Evolutionary conservation across 2,113 vertebrate genomes (phyloP).

Genomic region (Bostrychus sinensis): DNA sequence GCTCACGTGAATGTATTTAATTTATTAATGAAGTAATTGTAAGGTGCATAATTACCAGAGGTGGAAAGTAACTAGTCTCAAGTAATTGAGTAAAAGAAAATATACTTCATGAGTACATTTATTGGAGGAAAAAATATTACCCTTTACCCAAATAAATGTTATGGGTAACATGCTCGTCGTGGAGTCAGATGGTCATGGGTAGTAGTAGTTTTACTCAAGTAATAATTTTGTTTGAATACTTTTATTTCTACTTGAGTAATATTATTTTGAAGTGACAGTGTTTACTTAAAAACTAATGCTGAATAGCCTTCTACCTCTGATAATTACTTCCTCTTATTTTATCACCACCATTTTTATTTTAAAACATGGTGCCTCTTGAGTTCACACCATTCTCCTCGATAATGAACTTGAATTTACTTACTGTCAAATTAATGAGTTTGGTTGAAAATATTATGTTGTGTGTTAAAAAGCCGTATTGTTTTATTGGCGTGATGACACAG

Average conservation of each 20-base stretch:
- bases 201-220: neutral
- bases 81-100: too few species aligned
- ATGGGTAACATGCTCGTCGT: too few species aligned
- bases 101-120: neutral
- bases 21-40: constrained; percentile 37
- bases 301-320: neutral
- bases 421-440: neutral
- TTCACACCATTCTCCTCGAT: neutral
- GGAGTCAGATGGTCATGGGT: too few species aligned
- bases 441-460: neutral
- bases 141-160: too few species aligned
- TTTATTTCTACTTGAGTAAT: neutral
- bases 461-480: neutral
- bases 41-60: constrained; percentile 12
- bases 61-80: neutral
- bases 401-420: neutral
- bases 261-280: neutral
- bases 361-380: constrained; percentile 64
- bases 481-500: constrained; percentile 6
- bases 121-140: too few species aligned
- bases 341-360: constrained; percentile 31
- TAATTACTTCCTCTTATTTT: neutral
- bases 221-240: neutral
- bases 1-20: constrained; percentile 67
- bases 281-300: too few species aligned